Evolutionary conservation across 2,888 invertebrate genomes (phyloP), one percentile per base, ranked within the genome.

Genomic region (Diadegma fenestrale): DNA sequence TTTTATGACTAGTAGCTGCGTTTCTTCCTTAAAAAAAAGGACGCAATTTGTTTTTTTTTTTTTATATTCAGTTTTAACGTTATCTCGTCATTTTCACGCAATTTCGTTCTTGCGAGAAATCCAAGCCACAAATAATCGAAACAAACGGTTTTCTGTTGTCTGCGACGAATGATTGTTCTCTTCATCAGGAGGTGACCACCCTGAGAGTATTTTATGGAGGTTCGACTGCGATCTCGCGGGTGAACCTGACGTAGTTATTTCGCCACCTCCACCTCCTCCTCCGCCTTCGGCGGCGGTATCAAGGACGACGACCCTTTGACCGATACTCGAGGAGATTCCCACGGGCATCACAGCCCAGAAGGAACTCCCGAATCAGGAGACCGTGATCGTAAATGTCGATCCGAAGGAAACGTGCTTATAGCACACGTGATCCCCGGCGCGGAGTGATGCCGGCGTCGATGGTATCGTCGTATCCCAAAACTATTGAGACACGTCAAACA

Each of bases 141-240:
- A 26, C 10, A 22, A 58, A 68, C 26, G 19, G 30, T n/a, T 69
- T 58, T 26, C 33, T 10, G 37, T 43, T 41, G 30, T 14, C 8
- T 30, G 14, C 30, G 48, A 10, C 30, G 61, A 75, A 45, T 61
- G 45, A 75, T 75, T 30, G 17, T 58, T 71, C 33, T 41, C 48
- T 82, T 77, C 41, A 19, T 43, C 88, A 93, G 93, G 92, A 93
- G 93, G 92, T 93, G 93, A 93, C 93, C 92, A 93, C 88, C 90
- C 93, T 93, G 93, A 93, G 89, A 93, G 90, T 88, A 93, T 93
- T 84, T 89, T 93, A 77, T 93, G 93, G 93, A 93, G 93, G 92
- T 93, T 93, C 90, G 93, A 93, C 87, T 93, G 93, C 92, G 93
- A 93, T 88, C 91, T 93, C 86, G 92, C 92, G 88, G 93, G 92